These are phyloP conservation scores for Pteria penguin DNA, from an alignment of 2,888 invertebrate genomes.

Conservation along the genomic window DNA sequence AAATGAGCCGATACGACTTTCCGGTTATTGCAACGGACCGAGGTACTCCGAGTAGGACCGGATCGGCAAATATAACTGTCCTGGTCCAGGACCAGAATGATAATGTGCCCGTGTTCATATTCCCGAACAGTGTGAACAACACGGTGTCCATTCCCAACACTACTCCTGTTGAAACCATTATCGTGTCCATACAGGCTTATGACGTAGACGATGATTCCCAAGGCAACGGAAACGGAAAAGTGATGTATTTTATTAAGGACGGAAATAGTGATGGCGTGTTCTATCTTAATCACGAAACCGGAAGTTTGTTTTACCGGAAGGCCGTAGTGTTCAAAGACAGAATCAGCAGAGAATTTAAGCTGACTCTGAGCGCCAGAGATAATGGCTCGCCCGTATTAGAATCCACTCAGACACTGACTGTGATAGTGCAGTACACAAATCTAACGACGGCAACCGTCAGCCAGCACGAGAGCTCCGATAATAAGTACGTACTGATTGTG, in stretches of 20 bases:
- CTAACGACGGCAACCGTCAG: constrained; percentile 23
- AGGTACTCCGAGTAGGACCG: constrained; percentile 28
- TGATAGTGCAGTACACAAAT: constrained; percentile 53
- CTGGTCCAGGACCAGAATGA: constrained; percentile 38
- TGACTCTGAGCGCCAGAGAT: constrained; percentile 52
- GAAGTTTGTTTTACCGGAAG: constrained; percentile 52
- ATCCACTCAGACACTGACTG: constrained; percentile 32
- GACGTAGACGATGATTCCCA: constrained; percentile 40
- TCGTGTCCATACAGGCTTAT: constrained; percentile 41
- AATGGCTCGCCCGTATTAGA: constrained; percentile 49
- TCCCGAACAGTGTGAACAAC: constrained; percentile 35
- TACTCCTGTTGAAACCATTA: constrained; percentile 28
- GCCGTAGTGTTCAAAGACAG: constrained; percentile 42
- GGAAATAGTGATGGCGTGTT: constrained; percentile 85
- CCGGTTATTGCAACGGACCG: constrained; percentile 35
- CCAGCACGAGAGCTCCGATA: constrained; percentile 32
- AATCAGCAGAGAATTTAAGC: constrained; percentile 39
- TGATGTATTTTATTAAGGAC: constrained; percentile 90
- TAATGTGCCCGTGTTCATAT: constrained; percentile 35
- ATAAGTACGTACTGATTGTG: constrained; percentile 54
- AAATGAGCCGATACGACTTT: constrained; percentile 34
- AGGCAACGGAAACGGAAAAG: constrained; percentile 83
- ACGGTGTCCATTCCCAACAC: constrained; percentile 34
- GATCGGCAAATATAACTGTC: constrained; percentile 35
- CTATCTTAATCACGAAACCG: constrained; percentile 54